phyloP scores from a whole-genome alignment of 2,113 vertebrate species.

The Lontra canadensis region DNA sequence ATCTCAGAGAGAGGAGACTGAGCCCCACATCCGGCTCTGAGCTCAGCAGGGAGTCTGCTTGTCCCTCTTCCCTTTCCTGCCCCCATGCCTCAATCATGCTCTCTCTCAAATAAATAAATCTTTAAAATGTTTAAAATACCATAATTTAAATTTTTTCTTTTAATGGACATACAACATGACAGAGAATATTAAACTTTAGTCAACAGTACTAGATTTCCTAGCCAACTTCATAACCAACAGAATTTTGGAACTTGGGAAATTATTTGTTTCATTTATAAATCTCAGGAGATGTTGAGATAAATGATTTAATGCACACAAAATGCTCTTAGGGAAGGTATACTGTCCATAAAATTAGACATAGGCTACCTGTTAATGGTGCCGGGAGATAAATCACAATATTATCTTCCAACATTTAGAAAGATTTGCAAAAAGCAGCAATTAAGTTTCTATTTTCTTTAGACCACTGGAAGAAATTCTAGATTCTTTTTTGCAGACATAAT shows the following conservation, averaged over 20 bases:
- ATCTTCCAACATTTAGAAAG: not conserved
- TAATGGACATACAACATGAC: not conserved
- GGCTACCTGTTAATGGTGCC: not conserved
- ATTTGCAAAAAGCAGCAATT: not conserved
- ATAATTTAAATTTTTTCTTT: not conserved
- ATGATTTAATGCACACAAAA: not conserved
- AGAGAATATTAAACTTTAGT: not conserved
- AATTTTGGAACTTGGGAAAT: not conserved
- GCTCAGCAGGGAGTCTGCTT: not conserved
- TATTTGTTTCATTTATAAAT: not conserved
- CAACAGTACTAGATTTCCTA: not conserved
- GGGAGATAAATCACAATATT: not conserved
- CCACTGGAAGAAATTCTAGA: not conserved
- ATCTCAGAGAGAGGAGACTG: not conserved
- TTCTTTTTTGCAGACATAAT: not conserved
- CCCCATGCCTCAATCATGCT: not conserved
- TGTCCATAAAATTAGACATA: not conserved
- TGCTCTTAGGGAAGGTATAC: not conserved
- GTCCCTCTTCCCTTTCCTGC: not conserved
- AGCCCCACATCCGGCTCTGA: not conserved
- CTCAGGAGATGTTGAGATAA: not conserved
- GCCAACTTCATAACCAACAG: not conserved
- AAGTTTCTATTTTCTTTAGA: slow-evolving; percentile 13
- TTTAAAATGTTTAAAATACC: not conserved
- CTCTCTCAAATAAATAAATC: not conserved